A percentile compares a stretch with the other conserved stretches of the same genome.
These are phyloP conservation scores for Anguilla pacifica DNA, from an alignment of 2,797 vertebrate species.

Conservation along the genomic window DNA sequence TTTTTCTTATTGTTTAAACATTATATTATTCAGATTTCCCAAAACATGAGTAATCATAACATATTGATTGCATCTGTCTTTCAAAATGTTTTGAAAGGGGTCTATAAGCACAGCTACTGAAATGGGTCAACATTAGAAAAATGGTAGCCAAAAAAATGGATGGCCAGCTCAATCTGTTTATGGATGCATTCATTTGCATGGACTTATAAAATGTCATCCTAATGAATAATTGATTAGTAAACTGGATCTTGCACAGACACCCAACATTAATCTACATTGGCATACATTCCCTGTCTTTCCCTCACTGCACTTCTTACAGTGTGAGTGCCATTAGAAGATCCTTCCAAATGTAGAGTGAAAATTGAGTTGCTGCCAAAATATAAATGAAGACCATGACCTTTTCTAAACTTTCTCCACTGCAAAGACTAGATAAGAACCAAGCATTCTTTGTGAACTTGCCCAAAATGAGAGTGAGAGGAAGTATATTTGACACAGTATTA, in stretches of 20 bases:
- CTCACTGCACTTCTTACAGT: background rate
- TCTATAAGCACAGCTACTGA: background rate
- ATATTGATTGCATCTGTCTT: background rate
- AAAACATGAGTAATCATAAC: too few relatives aligned
- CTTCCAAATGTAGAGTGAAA: background rate
- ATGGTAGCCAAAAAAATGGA: background rate
- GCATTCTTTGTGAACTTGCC: background rate
- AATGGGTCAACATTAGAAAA: background rate
- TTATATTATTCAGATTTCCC: background rate
- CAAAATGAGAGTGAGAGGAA: background rate
- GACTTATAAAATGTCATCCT: background rate
- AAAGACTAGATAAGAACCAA: background rate
- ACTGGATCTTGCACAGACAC: background rate
- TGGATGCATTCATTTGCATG: background rate
- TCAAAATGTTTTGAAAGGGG: background rate
- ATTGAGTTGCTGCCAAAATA: slow-evolving; percentile 23
- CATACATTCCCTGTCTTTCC: background rate
- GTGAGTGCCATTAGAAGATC: background rate
- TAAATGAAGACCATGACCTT: slow-evolving; percentile 11
- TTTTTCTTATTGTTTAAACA: too few relatives aligned
- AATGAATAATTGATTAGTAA: slow-evolving; percentile 17
- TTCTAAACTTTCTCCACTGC: slow-evolving; percentile 8
- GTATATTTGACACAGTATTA: background rate
- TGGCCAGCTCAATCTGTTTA: background rate
- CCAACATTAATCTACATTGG: slow-evolving; percentile 4